Evolutionary conservation across 2,888 invertebrate genomes (phyloP).

Genomic region (Blastobasis adustella): DNA sequence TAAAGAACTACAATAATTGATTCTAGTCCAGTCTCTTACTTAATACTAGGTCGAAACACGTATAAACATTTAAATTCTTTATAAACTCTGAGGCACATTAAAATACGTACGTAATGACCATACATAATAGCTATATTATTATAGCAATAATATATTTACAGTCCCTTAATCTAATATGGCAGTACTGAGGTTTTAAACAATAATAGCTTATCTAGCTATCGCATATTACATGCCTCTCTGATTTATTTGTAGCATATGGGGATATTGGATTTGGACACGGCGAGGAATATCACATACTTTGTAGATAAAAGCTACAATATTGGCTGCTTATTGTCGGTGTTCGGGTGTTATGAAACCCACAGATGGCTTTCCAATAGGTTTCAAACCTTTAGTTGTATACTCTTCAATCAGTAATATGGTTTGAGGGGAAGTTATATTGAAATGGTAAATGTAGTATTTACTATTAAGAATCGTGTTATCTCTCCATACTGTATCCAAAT

Average conservation of each 20-base stretch:
- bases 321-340: slow-evolving; percentile 7
- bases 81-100: slow-evolving; percentile 71
- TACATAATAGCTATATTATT: slow-evolving; percentile 17
- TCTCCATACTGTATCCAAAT: slow-evolving; percentile 15
- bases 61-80: slow-evolving; percentile 58
- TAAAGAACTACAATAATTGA: slow-evolving; percentile 20
- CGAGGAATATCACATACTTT: too few relatives aligned
- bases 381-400: too few relatives aligned
- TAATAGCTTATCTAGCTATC: slow-evolving; percentile 20
- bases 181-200: slow-evolving; percentile 61
- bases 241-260: slow-evolving; percentile 14
- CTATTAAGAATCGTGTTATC: neutral
- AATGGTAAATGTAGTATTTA: neutral
- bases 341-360: neutral
- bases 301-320: neutral
- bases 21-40: slow-evolving; percentile 46
- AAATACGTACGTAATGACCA: slow-evolving; percentile 49
- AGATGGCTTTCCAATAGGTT: neutral
- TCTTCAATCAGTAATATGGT: too few relatives aligned
- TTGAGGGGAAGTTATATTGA: too few relatives aligned
- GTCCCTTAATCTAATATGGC: slow-evolving; percentile 62
- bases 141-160: slow-evolving; percentile 45
- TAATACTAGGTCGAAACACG: slow-evolving; percentile 35
- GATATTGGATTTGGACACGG: slow-evolving; percentile 19
- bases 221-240: slow-evolving; percentile 18